phyloP scores from a whole-genome alignment of 2,888 invertebrate species.

The Pomacea canaliculata region DNA sequence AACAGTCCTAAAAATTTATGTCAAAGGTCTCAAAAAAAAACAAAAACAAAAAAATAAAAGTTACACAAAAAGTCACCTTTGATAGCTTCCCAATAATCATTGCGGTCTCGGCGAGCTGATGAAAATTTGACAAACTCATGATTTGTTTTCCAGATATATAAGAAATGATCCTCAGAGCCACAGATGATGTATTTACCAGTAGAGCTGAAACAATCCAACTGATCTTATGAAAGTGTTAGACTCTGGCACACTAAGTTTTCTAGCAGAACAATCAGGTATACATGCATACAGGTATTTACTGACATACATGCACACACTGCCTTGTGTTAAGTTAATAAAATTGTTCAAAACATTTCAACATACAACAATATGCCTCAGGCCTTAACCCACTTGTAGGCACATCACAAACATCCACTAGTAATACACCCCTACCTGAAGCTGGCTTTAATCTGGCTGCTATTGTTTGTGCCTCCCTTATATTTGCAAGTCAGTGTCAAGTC shows the following conservation, averaged over 20 bases:
- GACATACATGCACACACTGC: no score
- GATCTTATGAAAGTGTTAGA: not conserved
- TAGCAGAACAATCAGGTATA: no score
- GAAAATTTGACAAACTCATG: slow-evolving; percentile 96
- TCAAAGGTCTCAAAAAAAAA: no score
- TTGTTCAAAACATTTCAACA: no score
- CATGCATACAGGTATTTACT: no score
- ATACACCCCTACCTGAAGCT: slow-evolving; percentile 78
- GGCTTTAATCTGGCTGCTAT: slow-evolving; percentile 96
- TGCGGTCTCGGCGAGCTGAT: slow-evolving; percentile 90
- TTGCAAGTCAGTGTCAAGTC: slow-evolving; percentile 96
- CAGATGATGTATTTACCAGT: slow-evolving; percentile 97
- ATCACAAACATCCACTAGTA: not conserved
- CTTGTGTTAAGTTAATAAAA: no score
- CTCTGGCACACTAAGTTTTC: not conserved
- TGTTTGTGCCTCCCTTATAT: slow-evolving; percentile 93
- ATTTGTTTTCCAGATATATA: slow-evolving; percentile 98
- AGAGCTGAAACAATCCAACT: slow-evolving; percentile 76
- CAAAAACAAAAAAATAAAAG: no score
- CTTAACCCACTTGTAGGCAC: no score
- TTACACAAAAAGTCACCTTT: slow-evolving; percentile 72
- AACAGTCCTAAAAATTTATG: no score
- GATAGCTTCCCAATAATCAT: slow-evolving; percentile 97
- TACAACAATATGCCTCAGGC: no score
- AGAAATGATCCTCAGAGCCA: slow-evolving; percentile 96